phyloP scores from a whole-genome alignment of 2,113 vertebrate species.

The Calyptommatus sinebrachiatus region DNA sequence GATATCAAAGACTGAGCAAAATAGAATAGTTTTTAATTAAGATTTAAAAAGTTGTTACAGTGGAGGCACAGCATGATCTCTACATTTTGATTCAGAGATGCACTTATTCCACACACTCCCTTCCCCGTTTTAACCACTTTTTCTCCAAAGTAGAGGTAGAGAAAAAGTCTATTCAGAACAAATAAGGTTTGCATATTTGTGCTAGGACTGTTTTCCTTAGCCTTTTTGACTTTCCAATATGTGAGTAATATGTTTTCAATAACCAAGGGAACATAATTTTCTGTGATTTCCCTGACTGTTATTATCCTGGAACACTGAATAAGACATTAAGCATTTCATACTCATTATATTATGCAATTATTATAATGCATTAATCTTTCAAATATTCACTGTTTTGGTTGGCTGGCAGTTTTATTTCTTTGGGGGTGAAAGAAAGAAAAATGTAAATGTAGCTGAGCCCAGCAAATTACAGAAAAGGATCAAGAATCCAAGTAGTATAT shows the following conservation, averaged over 20 bases:
- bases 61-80: too few species aligned
- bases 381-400: conserved; percentile 40
- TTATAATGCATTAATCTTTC: conserved; percentile 51
- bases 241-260: conserved; percentile 18
- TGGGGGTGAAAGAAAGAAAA: conserved; percentile 13
- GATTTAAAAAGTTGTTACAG: too few species aligned
- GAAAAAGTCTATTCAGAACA: too few species aligned
- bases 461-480: conserved; percentile 29
- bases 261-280: conserved; percentile 35
- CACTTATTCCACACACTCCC: too few species aligned
- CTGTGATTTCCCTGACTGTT: conserved; percentile 43
- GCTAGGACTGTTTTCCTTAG: background rate
- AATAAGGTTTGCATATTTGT: background rate
- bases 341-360: conserved; percentile 43
- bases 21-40: too few species aligned
- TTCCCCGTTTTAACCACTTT: too few species aligned
- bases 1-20: too few species aligned
- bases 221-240: conserved; percentile 1
- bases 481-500: conserved; percentile 11
- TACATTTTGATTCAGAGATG: too few species aligned
- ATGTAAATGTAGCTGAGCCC: conserved; percentile 1
- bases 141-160: too few species aligned
- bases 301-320: conserved; percentile 32
- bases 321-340: conserved; percentile 53
- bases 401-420: conserved; percentile 29